A percentile compares a stretch with the other conserved stretches of the same genome.
phyloP scores from a whole-genome alignment of 2,113 vertebrate species.

The Muscicapa adusta region DNA sequence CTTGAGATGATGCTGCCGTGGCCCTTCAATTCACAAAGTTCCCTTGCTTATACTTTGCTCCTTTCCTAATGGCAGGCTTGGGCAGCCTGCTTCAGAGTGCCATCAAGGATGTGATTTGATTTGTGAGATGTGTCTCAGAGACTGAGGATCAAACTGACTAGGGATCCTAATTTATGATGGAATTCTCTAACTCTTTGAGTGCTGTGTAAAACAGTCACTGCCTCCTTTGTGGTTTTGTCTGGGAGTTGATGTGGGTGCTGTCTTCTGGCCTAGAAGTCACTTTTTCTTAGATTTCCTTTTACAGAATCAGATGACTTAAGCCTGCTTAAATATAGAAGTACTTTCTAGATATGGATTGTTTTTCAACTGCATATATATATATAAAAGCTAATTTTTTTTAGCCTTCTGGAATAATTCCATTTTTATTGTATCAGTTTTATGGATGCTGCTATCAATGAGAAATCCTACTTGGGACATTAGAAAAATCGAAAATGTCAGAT shows the following conservation, averaged over 20 bases:
- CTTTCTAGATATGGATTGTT: neutral
- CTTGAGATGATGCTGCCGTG: neutral
- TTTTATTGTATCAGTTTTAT: neutral
- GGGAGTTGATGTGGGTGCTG: neutral
- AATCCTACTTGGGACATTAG: neutral
- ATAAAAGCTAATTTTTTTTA: neutral
- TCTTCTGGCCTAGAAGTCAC: neutral
- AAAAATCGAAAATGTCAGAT: neutral
- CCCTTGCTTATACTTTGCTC: neutral
- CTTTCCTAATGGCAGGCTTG: neutral
- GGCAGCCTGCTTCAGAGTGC: neutral
- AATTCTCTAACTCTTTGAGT: neutral
- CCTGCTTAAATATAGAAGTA: neutral
- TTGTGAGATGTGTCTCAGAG: neutral
- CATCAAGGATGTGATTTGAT: neutral
- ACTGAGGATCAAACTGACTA: neutral
- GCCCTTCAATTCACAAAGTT: neutral
- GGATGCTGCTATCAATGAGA: neutral
- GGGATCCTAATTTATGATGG: neutral
- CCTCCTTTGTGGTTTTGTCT: neutral
- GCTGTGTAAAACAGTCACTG: neutral
- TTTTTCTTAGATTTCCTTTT: neutral
- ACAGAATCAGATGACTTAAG: neutral
- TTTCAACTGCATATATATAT: neutral
- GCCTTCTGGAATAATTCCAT: neutral